Percentiles rank a stretch among this genome's conserved stretches.
Evolutionary conservation across 1,140 invertebrate genomes (phyloP).

Genomic region (Littorina saxatilis): DNA sequence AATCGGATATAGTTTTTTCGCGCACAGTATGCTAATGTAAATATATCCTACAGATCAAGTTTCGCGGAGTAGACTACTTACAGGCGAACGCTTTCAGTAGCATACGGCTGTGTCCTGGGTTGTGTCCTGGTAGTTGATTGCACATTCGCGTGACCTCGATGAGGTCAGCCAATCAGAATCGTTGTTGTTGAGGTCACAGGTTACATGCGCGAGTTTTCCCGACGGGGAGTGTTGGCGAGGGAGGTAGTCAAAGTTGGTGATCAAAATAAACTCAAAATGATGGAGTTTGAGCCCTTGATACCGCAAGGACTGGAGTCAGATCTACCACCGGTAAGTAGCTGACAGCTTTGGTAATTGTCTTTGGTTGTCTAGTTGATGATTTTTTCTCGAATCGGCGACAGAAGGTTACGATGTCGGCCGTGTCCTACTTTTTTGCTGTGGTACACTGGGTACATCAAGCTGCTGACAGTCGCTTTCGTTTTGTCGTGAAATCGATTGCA

Average conservation of each 20-base stretch:
- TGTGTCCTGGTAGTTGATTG: background rate
- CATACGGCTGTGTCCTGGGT: no score
- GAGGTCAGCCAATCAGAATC: slow-evolving; percentile 20
- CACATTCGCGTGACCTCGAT: slow-evolving; percentile 4
- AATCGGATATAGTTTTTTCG: no score
- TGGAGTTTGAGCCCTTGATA: slow-evolving; percentile 59
- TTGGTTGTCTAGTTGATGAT: background rate
- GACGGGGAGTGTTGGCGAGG: slow-evolving; percentile 15
- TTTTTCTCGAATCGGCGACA: slow-evolving; percentile 1
- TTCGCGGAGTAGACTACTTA: no score
- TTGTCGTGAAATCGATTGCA: no score
- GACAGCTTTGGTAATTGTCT: background rate
- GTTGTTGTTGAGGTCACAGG: slow-evolving; percentile 32
- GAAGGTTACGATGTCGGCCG: background rate
- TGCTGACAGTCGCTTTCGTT: no score
- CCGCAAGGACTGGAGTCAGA: slow-evolving; percentile 42
- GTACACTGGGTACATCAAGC: background rate
- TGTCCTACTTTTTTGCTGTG: slow-evolving; percentile 12
- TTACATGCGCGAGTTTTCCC: slow-evolving; percentile 1
- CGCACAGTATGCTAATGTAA: no score
- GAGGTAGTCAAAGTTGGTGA: slow-evolving; percentile 18
- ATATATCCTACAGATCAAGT: no score
- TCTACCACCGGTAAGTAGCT: slow-evolving; percentile 55
- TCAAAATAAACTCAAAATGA: slow-evolving; percentile 57
- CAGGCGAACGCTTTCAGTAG: no score